phyloP scores from a whole-genome alignment of 1,140 invertebrate species.

The Drosophila novamexicana region DNA sequence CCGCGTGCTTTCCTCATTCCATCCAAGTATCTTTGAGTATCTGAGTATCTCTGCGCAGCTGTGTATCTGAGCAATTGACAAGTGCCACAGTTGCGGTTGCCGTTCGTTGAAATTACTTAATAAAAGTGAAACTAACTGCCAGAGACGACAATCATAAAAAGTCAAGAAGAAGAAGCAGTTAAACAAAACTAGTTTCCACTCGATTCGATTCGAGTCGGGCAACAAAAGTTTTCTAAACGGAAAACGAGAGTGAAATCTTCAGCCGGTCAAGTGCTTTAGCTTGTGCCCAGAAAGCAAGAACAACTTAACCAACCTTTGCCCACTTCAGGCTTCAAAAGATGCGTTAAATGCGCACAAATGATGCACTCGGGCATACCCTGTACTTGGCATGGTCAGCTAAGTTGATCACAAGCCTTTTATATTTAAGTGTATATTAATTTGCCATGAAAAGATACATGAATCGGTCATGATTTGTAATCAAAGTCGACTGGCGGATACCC shows the following conservation, averaged over 20 bases:
- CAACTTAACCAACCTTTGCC: not conserved
- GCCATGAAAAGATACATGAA: not conserved
- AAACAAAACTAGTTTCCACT: not conserved
- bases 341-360: not conserved
- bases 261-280: conserved; percentile 1
- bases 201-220: too few relatives aligned
- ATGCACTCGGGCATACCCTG: not conserved
- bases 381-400: not conserved
- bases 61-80: conserved; percentile 55
- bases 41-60: conserved; percentile 1
- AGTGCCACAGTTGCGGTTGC: conserved; percentile 61
- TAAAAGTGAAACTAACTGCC: conserved; percentile 78
- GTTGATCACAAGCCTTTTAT: too few relatives aligned
- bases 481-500: not conserved
- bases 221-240: conserved; percentile 55
- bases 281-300: conserved; percentile 5
- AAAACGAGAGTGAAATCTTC: conserved; percentile 76
- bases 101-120: conserved; percentile 69
- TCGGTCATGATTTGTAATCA: too few relatives aligned
- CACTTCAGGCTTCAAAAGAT: not conserved
- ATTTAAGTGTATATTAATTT: not conserved
- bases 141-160: conserved; percentile 15
- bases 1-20: conserved; percentile 52
- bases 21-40: conserved; percentile 21
- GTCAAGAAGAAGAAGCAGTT: not conserved